Evolutionary conservation across 1,140 invertebrate species (phyloP), one percentile per base, ranked within the genome.

Genomic region (Dendrolimus punctatus): DNA sequence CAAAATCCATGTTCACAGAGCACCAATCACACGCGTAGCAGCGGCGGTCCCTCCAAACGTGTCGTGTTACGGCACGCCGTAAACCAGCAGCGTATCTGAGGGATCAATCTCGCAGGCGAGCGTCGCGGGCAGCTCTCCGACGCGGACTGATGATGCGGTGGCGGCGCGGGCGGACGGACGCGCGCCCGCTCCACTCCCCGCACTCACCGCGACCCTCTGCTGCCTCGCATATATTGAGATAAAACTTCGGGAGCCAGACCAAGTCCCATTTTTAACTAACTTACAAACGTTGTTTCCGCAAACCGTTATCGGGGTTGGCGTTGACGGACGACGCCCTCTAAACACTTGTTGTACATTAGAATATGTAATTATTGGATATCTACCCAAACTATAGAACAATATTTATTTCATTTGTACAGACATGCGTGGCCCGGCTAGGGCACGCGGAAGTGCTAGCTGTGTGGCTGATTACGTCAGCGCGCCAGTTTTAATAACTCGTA

Each of bases 81-180:
- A 85, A 85, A 81, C 80, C 82, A 86, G 80, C 82, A 85, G 76
- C 77, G 82, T 84, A 85, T 85, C 83, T 84, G 83, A 83, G 82
- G 81, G 81, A 85, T 66, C 73, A 68, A 72, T 70, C 71, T 84
- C 76, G 71, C 76, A 80, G 62, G 76, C 79, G 62, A 79, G 72
- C 74, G 81, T 79, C 74, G 71, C 79, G 68, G 64, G 69, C 76
- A 72, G 69, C 80, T 83, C 74, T 83, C 66, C 73, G 68, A 76
- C 76, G 81, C 80, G 80, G 72, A 83, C 80, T 84, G 82, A 76
- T 75, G 79, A 77, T 81, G 83, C 76, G 79, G 78, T 72, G 80
- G 76, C 64, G 83, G 78, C 76, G 79, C 76, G 76, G 79, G 85
- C 65, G 85, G 74, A 83, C 73, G 79, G 71, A 74, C 79, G 66